Evolutionary conservation across 2,113 vertebrate species (phyloP), one percentile per base, ranked within the genome.

Genomic region (Epinephelus fuscoguttatus): DNA sequence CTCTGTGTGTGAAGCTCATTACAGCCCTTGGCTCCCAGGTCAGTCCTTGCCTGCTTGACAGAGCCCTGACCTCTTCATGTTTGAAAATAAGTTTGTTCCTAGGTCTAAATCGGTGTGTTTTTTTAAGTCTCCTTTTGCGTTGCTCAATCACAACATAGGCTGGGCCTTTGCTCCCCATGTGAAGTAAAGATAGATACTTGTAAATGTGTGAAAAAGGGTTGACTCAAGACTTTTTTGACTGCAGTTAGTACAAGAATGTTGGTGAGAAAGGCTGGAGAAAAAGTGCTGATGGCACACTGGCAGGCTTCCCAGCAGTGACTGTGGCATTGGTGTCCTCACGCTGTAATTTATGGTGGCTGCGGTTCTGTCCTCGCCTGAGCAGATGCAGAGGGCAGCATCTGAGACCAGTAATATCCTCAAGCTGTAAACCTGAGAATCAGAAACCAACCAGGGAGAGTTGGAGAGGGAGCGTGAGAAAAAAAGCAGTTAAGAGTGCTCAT

Each of bases 331-430:
- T 91, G 89, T 93, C 91, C 81, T 87, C 60, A 12, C n/a, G 25
- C 86, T 92, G 82, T 93, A 92, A 94, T 94, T 93, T 90, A 90
- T 81, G 84, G 89, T 37, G 80, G 75, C 85, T 92, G 92, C 61
- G 90, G 94, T 93, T 89, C 91, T 91, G 88, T 92, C 93, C 86
- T 89, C 67, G 87, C 89, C 80, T 80, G 77, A 84, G 89, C 83
- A 89, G 89, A 93, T 80, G 84, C 88, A 84, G 69, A 87, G 82
- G 79, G 84, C 89, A 85, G 85, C 82, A 73, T 90, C 50, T 56
- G 67, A 89, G 75, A 78, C 67, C 87, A 70, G 87, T 74, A 81
- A 87, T 89, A 81, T 90, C 89, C 91, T 84, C 57, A 42, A 82
- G 84, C 89, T 81, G 86, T 80, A 89, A 92, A 93, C 89, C 88